Conservation (phyloP, 2,888 invertebrate species). For the Nomada ruficornis region DNA sequence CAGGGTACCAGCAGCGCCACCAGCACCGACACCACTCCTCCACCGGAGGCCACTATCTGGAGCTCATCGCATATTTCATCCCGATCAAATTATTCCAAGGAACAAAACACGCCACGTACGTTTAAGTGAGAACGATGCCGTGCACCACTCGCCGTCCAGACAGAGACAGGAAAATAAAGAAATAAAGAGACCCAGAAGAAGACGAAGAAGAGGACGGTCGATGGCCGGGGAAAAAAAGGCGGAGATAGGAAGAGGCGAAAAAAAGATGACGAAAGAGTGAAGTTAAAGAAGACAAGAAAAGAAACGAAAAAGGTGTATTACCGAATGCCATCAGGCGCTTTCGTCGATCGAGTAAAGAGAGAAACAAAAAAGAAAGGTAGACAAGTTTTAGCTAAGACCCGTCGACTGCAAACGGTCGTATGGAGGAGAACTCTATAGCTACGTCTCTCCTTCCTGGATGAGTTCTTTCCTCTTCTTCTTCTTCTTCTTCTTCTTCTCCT, state of each 20-base stretch:
- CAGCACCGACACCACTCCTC: slow-evolving; percentile 51
- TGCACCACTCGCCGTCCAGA: slow-evolving; percentile 16
- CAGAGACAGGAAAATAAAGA: slow-evolving; percentile 1
- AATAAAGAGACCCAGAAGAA: slow-evolving; percentile 1
- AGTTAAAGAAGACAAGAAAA: slow-evolving; percentile 17
- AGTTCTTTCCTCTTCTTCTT: slow-evolving; percentile 1
- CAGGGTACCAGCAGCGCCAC: slow-evolving; percentile 46
- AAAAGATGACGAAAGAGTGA: neutral
- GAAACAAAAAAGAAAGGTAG: slow-evolving; percentile 8
- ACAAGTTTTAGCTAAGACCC: slow-evolving; percentile 10
- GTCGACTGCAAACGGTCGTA: slow-evolving; percentile 69
- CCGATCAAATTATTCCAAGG: slow-evolving; percentile 77
- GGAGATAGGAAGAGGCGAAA: neutral
- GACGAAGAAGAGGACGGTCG: neutral
- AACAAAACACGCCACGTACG: slow-evolving; percentile 74
- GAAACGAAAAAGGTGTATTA: neutral
- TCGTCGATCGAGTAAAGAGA: slow-evolving; percentile 14
- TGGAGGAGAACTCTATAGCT: slow-evolving; percentile 66
- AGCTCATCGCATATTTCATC: slow-evolving; percentile 77
- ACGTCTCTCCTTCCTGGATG: slow-evolving; percentile 50
- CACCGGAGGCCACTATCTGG: slow-evolving; percentile 70
- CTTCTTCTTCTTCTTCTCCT: no score
- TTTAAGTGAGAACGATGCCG: slow-evolving; percentile 59
- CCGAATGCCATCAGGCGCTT: neutral
- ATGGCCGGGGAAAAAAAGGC: neutral